Evolutionary conservation across 2,797 vertebrate genomes (phyloP).

Genomic region (Myiothlypis coronata): DNA sequence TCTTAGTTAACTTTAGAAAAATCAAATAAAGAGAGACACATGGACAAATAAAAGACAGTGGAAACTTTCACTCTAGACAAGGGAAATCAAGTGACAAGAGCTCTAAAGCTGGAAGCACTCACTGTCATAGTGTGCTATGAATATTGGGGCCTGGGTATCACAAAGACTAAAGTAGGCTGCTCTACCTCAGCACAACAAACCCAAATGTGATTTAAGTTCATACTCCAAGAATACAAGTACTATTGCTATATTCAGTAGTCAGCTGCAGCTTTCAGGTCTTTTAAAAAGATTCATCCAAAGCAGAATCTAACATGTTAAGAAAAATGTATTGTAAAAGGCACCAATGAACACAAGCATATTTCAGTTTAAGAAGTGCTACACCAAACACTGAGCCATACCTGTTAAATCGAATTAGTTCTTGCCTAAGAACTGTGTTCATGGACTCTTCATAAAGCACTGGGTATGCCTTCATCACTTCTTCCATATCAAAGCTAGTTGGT

Average conservation of each 20-base stretch:
- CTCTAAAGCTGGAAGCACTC: neutral
- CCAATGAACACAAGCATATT: neutral
- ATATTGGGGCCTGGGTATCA: neutral
- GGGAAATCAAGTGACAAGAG: neutral
- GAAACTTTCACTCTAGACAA: neutral
- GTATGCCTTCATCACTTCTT: conserved; percentile 81
- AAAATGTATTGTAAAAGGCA: neutral
- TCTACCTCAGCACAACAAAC: neutral
- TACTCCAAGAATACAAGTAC: neutral
- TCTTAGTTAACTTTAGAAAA: neutral
- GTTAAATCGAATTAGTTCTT: conserved; percentile 93
- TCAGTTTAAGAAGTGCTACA: neutral
- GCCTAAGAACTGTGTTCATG: conserved; percentile 93
- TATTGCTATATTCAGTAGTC: neutral
- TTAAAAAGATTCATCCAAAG: neutral
- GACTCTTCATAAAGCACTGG: conserved; percentile 90
- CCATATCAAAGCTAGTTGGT: conserved; percentile 82
- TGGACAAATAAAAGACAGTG: neutral
- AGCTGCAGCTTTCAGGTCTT: neutral
- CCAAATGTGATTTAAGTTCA: neutral
- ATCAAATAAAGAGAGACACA: neutral
- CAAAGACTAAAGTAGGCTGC: neutral
- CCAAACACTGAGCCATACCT: conserved; percentile 72
- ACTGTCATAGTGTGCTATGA: neutral
- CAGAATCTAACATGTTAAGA: neutral